Base-by-base conservation (phyloP, 2,113 vertebrate species). In the Otus sunia region DNA sequence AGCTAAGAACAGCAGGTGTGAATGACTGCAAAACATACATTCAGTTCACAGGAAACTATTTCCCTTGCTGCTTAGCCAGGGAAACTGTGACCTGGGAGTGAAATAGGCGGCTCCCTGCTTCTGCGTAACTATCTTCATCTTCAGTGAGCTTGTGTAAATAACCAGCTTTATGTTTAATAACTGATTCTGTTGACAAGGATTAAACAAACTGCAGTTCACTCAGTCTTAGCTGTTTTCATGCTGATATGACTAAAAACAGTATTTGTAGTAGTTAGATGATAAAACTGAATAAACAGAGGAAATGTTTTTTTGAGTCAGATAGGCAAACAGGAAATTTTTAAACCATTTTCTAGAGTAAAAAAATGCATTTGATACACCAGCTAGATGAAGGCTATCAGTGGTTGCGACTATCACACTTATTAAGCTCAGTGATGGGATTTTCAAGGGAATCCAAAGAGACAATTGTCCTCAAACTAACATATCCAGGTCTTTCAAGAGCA, bases 101-200 rank as follows among this genome's bases (percentile, higher is more conserved):
- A 92, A 88, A 15, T 21, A 79, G 37, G 50, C 26, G 50, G 64
- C 18, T 88, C 34, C 17, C 20, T 55, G 17, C 18, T 43, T 88
- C 63, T 82, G 50, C 19, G 10, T 26, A 64, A 88, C 56, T 43
- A 58, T 39, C 34, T 81, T 15, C 49, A 50, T 55, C 47, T 88
- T 94, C 72, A 63, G 37, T 36, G 58, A 90, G 32, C 34, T 55
- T 78, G 26, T 59, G 55, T 66, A 92, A 92, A 92, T 71, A 96
- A 77, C 21, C 20, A 64, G 39, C 30, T 84, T 86, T 67, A 73
- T 9, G 25, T 74, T 86, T 67, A 93, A 50, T 52, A 92, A 77
- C 37, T 30, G 30, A 64, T 74, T 93, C 62, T 90, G 55, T 59
- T 88, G 72, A 63, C 53, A 69, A 43, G 11, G 23, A 76, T 53